Base-by-base conservation (phyloP, 2,797 vertebrate genomes). In the Cirrhinus molitorella region DNA sequence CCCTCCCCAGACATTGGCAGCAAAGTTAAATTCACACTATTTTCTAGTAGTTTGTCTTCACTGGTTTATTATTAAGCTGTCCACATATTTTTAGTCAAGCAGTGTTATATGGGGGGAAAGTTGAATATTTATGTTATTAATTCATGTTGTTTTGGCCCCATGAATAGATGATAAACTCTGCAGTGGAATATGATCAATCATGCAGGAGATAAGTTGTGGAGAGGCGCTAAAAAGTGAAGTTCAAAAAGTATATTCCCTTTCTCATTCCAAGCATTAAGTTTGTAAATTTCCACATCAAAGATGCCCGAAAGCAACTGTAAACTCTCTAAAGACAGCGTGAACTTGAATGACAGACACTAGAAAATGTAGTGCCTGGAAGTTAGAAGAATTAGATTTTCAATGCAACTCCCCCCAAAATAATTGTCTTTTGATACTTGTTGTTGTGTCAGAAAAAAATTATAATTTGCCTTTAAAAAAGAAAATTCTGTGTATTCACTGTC, bases 131-230 rank as follows among this genome's bases (percentile, higher is more conserved):
- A 85, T 81, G 65, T 49, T 75, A 47, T 72, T 45, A 53, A 85
- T 76, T 51, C 80, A 85, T 83, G 81, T 72, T 79, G 49, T 74
- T 77, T 67, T 78, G 67, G 66, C 78, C 65, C 11, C 4, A 71
- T 90, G 83, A 92, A 93, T 94, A 89, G 91, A 90, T 90, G 78
- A 91, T 88, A 75, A 85, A 84, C 28, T 84, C 79, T 57, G 80
- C 85, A 88, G 83, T 77, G 72, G 76, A 84, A 75, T 77, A 21
- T 83, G 80, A 89, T 91, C 87, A 90, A 86, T 92, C 87, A 91
- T 78, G 51, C 61, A 86, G 70, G 70, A 86, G 71, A 80, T 81
- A 71, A 80, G 45, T 53, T 34, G 61, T 71, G 74, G 68, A 73
- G 81, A 34, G 79, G 82, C 25, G 11, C 19, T 45, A 63, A 28